Evolutionary conservation across 2,888 invertebrate species (phyloP).

Genomic region (Hyposoter dolosus): DNA sequence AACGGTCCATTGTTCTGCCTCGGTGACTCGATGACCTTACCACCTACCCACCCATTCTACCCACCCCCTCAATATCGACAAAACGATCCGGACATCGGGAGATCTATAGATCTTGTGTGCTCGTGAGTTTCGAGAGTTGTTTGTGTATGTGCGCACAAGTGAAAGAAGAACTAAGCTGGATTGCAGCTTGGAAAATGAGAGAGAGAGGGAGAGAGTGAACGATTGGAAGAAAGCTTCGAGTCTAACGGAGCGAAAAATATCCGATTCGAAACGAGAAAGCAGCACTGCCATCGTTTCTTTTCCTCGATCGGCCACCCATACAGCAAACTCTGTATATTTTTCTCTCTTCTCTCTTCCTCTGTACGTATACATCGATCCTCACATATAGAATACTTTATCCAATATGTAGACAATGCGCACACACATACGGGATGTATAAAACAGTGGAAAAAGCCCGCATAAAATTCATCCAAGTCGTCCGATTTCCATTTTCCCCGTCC

Average conservation of each 20-base stretch:
- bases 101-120: slow-evolving; percentile 60
- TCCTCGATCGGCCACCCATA: slow-evolving; percentile 51
- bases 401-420: slow-evolving; percentile 10
- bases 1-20: slow-evolving; percentile 80
- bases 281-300: slow-evolving; percentile 48
- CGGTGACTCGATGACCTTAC: slow-evolving; percentile 77
- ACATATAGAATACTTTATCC: slow-evolving; percentile 10
- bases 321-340: slow-evolving; percentile 28
- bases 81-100: slow-evolving; percentile 63
- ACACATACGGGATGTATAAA: slow-evolving; percentile 18
- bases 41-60: slow-evolving; percentile 64
- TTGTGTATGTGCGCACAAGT: slow-evolving; percentile 19
- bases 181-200: slow-evolving; percentile 20
- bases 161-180: slow-evolving; percentile 28
- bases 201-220: slow-evolving; percentile 29
- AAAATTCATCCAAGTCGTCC: slow-evolving; percentile 56
- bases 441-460: slow-evolving; percentile 59
- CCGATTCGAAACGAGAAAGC: slow-evolving; percentile 56
- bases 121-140: slow-evolving; percentile 3
- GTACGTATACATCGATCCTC: neutral
- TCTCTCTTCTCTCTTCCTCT: slow-evolving; percentile 2
- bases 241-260: slow-evolving; percentile 67
- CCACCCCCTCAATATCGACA: slow-evolving; percentile 55
- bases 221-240: slow-evolving; percentile 52
- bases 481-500: slow-evolving; percentile 57